Conservation (phyloP, 2,113 vertebrate genomes). For the Brachyhypopomus gauderio region DNA sequence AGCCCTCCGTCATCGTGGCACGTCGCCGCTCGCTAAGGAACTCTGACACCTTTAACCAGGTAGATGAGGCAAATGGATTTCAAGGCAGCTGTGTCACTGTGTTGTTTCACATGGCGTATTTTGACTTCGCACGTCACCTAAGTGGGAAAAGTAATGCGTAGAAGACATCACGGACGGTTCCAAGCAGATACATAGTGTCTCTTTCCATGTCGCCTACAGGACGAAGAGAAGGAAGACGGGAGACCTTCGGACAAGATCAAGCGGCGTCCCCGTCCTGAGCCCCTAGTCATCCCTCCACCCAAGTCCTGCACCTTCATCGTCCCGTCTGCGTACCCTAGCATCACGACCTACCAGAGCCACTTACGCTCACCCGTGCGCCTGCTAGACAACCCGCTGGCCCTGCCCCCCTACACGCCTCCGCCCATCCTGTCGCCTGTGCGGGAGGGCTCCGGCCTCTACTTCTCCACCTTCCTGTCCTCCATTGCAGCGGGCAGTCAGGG, state of each 20-base stretch:
- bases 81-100: no score
- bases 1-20: slow-evolving; percentile 91
- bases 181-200: not conserved
- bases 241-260: slow-evolving; percentile 83
- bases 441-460: slow-evolving; percentile 94
- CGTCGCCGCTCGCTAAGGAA: slow-evolving; percentile 85
- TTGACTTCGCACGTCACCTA: no score
- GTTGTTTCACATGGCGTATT: no score
- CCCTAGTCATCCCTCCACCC: slow-evolving; percentile 94
- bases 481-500: slow-evolving; percentile 79
- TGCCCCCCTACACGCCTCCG: slow-evolving; percentile 95
- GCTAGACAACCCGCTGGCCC: slow-evolving; percentile 83
- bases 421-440: slow-evolving; percentile 96
- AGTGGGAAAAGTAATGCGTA: no score
- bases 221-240: slow-evolving; percentile 75
- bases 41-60: slow-evolving; percentile 80
- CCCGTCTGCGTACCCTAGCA: slow-evolving; percentile 89
- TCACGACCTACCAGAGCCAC: slow-evolving; percentile 93
- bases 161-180: no score
- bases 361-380: slow-evolving; percentile 91
- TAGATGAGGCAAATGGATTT: slow-evolving; percentile 48
- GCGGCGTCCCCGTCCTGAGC: slow-evolving; percentile 89
- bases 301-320: slow-evolving; percentile 91
- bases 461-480: slow-evolving; percentile 90
- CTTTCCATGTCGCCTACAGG: slow-evolving; percentile 32